phyloP scores from a whole-genome alignment of 1,140 invertebrate genomes.

The Polypedilum pembai region DNA sequence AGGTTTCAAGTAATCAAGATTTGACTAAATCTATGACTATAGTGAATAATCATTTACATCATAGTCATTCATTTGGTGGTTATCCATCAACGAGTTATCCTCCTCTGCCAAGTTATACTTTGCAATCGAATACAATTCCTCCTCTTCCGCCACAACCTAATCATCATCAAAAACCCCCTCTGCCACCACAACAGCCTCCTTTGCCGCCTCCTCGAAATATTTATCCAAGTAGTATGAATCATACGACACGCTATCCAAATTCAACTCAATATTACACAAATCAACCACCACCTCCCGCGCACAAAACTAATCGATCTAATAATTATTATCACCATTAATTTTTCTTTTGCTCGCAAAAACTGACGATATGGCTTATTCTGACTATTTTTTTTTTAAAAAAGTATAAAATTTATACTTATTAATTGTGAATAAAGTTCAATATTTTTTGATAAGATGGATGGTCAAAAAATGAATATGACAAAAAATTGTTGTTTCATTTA shows the following conservation, averaged over 20 bases:
- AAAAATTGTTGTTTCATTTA: background rate
- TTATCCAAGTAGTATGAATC: background rate
- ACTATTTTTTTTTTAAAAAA: too few species aligned
- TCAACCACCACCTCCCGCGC: background rate
- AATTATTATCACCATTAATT: conserved; percentile 19
- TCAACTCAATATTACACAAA: background rate
- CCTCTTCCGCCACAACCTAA: background rate
- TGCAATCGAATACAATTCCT: background rate
- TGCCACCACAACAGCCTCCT: background rate
- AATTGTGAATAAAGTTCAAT: too few species aligned
- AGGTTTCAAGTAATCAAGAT: conserved; percentile 7
- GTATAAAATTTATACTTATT: too few species aligned
- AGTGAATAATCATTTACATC: background rate
- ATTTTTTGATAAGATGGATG: too few species aligned
- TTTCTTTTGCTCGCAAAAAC: background rate
- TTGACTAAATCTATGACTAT: background rate
- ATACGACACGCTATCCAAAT: background rate
- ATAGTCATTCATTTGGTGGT: background rate
- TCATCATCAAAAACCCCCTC: background rate
- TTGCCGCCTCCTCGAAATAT: background rate
- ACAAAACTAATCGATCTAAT: conserved; percentile 1
- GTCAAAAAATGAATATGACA: too few species aligned
- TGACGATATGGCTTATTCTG: background rate
- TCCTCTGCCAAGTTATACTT: background rate
- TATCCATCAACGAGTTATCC: conserved; percentile 20